Evolutionary conservation across 2,113 vertebrate species (phyloP), one percentile per base, ranked within the genome.

Genomic region (Notechis scutatus): DNA sequence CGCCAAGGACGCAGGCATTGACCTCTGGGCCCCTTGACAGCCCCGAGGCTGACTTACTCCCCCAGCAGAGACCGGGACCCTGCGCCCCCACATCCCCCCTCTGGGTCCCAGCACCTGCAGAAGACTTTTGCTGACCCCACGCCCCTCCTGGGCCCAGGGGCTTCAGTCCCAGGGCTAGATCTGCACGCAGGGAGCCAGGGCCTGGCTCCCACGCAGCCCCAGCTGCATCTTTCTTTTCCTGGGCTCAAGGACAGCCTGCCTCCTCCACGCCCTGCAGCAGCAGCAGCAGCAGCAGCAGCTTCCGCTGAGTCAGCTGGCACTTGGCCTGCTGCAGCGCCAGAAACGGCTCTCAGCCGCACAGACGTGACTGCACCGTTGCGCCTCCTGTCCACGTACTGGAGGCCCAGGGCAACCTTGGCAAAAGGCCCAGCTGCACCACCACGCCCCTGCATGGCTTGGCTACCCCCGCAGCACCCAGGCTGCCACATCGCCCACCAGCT

Each of bases 301-400:
- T 26, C 61, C 81, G 85, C 52, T 93, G 59, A 96, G n/a, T 93
- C 54, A 91, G 93, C 55, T 54, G 14, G 92, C 85, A 95, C 15
- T 45, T 23, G 45, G 90, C 59, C 92, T 56, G 69, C 87, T 85
- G 88, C 23, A 74, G 47, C 24, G 23, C 92, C n/a, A 87, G 39
- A 24, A 57, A 39, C 18, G 3, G 69, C 14, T n/a, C 69, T 5
- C 15, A 34, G 5, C 26, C 26, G 23, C 39, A 45, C 88, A 90
- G 21, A 14, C 42, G 4, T 3, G 57, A 5, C 89, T 69, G 10
- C 18, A n/a, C 29, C 23, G 12, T 39, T 55, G 85, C 89, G 55
- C 50, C 47, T 45, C 5, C 85, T 23, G 21, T 5, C 50, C 61
- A 20, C 7, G 1, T 52, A 29, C 88, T 11, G 24, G 45, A 54